Percentiles rank a stretch among this genome's conserved stretches.
phyloP scores from a whole-genome alignment of 2,888 invertebrate genomes.

The Pammene fasciana region DNA sequence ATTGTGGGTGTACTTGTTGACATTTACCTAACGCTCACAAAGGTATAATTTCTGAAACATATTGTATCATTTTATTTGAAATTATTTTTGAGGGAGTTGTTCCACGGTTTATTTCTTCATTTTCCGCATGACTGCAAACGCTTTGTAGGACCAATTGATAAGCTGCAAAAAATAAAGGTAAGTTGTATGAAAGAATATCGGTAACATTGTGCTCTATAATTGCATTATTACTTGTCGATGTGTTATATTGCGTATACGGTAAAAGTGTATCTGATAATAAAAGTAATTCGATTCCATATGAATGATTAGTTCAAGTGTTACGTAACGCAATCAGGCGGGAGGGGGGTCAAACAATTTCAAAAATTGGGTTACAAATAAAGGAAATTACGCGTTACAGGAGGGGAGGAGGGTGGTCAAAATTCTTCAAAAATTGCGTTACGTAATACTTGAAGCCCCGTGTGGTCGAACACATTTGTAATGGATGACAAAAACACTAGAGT shows the following conservation, averaged over 20 bases:
- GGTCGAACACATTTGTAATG: too few species aligned
- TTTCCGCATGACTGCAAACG: slow-evolving; percentile 78
- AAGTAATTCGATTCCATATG: too few species aligned
- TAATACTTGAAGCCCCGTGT: too few species aligned
- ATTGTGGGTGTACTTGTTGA: neutral
- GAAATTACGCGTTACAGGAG: too few species aligned
- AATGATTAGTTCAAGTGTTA: too few species aligned
- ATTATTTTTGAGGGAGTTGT: neutral
- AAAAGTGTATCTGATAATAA: neutral
- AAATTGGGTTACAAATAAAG: too few species aligned
- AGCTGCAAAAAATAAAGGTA: slow-evolving; percentile 65
- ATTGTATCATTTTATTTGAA: neutral
- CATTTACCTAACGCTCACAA: neutral
- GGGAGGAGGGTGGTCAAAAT: too few species aligned
- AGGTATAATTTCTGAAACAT: neutral
- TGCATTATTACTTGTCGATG: neutral
- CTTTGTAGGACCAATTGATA: slow-evolving; percentile 81
- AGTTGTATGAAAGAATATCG: neutral
- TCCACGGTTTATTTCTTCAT: slow-evolving; percentile 70
- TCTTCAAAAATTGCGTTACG: too few species aligned
- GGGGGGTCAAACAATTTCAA: too few species aligned
- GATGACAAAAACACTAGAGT: too few species aligned
- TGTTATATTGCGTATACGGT: neutral
- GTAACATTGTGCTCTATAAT: neutral
- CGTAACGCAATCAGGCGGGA: too few species aligned